Percentiles rank a stretch among this genome's conserved stretches.
Evolutionary conservation across 2,113 vertebrate genomes (phyloP).

Genomic region (Oncorhynchus kisutch): DNA sequence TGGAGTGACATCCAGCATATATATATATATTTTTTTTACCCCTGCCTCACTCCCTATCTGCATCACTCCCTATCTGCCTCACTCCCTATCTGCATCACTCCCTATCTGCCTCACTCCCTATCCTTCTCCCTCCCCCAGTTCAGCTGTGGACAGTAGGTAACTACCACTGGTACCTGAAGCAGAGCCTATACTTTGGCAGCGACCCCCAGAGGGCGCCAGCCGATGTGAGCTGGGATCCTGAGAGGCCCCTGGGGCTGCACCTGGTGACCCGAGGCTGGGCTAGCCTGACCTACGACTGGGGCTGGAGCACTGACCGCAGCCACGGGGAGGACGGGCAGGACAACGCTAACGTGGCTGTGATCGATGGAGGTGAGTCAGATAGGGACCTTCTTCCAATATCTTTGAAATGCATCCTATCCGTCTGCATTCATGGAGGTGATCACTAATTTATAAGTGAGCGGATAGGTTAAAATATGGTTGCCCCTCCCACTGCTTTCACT

Average conservation of each 20-base stretch:
- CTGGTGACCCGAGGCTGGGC: constrained; percentile 80
- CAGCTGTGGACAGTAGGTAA: constrained; percentile 92
- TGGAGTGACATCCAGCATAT: no score
- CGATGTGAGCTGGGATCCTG: constrained; percentile 86
- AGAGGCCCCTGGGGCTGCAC: constrained; percentile 78
- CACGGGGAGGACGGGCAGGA: constrained; percentile 65
- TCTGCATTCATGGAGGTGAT: no score
- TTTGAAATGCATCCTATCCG: no score
- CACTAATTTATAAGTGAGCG: no score
- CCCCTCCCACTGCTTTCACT: no score
- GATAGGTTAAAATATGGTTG: no score
- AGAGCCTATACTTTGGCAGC: constrained; percentile 83
- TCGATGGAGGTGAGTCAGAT: constrained; percentile 84
- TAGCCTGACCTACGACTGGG: constrained; percentile 85
- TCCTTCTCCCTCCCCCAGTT: constrained; percentile 70
- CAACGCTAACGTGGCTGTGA: constrained; percentile 86
- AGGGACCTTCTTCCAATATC: background rate
- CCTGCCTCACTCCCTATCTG: background rate
- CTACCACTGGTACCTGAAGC: constrained; percentile 98
- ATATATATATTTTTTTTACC: background rate
- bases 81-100: background rate
- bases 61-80: no score
- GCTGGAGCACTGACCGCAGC: constrained; percentile 84
- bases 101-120: background rate
- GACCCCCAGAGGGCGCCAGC: constrained; percentile 69